These are phyloP conservation scores for Vimba vimba DNA, from an alignment of 2,113 vertebrate species.

Conservation along the genomic window DNA sequence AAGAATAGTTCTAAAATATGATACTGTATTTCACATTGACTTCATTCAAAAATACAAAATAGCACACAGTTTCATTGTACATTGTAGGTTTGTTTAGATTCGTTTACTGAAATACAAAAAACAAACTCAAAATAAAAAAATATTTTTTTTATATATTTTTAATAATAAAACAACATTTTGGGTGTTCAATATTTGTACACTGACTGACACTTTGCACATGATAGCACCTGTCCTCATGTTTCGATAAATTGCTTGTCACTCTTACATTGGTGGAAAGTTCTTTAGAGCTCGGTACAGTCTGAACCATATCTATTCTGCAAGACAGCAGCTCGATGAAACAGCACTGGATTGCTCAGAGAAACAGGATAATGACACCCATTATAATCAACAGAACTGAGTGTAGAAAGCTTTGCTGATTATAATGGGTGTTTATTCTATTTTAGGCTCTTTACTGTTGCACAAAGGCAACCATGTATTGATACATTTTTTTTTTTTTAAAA, in stretches of 20 bases:
- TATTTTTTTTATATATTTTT: no score
- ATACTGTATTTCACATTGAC: not conserved
- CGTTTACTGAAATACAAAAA: not conserved
- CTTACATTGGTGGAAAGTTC: not conserved
- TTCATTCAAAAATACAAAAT: not conserved
- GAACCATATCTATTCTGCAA: not conserved
- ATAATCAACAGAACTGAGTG: not conserved
- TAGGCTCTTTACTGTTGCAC: not conserved
- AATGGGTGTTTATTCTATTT: not conserved
- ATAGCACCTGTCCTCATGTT: not conserved
- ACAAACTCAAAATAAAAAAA: no score
- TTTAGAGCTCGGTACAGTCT: not conserved
- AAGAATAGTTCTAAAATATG: not conserved
- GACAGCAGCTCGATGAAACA: not conserved
- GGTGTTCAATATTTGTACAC: not conserved
- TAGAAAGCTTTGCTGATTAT: not conserved
- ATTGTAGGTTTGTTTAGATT: not conserved
- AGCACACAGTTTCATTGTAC: not conserved
- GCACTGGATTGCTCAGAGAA: not conserved
- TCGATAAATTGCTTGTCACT: not conserved
- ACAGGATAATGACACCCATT: not conserved
- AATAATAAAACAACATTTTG: not conserved
- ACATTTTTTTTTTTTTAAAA: not conserved
- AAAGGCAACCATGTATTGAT: not conserved
- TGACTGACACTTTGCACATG: not conserved